Evolutionary conservation across 2,113 vertebrate genomes (phyloP).

Genomic region (Macquaria ambigua): DNA sequence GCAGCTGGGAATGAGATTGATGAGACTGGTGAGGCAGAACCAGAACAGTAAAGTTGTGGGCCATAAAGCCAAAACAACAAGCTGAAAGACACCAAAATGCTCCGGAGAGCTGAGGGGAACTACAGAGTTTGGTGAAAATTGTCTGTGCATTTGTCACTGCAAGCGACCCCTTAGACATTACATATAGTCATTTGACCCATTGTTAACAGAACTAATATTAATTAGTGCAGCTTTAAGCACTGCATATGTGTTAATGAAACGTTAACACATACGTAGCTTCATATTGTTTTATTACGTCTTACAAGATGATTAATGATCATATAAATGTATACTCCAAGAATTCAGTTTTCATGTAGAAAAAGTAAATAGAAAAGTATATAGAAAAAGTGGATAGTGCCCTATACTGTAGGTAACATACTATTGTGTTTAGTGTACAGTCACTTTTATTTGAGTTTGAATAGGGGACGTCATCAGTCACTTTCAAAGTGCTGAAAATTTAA

Average conservation of each 20-base stretch:
- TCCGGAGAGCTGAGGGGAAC: neutral
- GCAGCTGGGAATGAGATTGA: neutral
- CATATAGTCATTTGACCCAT: neutral
- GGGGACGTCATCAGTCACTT: slow-evolving; percentile 63
- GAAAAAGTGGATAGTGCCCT: too few relatives aligned
- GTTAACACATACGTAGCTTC: neutral
- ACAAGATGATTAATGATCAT: neutral
- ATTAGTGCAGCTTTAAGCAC: neutral
- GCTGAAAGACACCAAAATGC: neutral
- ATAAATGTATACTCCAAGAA: too few relatives aligned
- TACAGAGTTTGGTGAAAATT: neutral
- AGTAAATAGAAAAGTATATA: too few relatives aligned
- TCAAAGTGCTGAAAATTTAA: slow-evolving; percentile 61
- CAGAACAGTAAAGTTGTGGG: neutral
- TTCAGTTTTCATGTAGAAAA: neutral
- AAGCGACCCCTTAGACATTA: neutral
- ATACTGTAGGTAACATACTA: neutral
- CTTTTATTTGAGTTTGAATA: slow-evolving; percentile 27
- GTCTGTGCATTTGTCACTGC: neutral
- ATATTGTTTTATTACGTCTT: neutral
- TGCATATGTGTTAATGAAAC: neutral
- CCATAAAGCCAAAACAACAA: neutral
- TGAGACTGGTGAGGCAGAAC: neutral
- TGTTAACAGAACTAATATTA: neutral
- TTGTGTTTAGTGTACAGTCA: neutral